A percentile compares a stretch with the other conserved stretches of the same genome.
Evolutionary conservation across 2,113 vertebrate species (phyloP).

Genomic region (Osmerus eperlanus): DNA sequence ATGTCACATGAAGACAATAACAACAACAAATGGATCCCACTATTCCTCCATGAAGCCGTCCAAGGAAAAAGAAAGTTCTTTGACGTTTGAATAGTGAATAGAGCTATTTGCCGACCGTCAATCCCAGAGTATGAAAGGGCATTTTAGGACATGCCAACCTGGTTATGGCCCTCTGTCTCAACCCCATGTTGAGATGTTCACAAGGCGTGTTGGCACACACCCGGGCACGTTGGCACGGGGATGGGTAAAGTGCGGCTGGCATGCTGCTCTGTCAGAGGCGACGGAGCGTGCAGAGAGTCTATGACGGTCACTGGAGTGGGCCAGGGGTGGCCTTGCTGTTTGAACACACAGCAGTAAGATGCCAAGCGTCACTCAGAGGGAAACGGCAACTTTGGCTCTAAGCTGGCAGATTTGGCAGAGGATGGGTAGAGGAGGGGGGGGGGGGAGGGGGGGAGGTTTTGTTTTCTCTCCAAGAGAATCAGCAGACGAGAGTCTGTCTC

Average conservation of each 20-base stretch:
- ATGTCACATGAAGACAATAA: no score
- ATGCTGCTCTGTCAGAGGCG: not conserved
- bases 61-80: no score
- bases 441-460: not conserved
- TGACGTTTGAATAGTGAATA: no score
- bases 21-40: no score
- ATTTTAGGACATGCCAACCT: not conserved
- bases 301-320: not conserved
- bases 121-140: not conserved
- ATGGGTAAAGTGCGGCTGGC: not conserved
- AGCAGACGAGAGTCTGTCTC: not conserved
- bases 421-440: not conserved
- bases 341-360: not conserved
- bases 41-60: no score
- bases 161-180: not conserved
- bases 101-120: no score
- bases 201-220: not conserved
- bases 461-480: not conserved
- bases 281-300: not conserved
- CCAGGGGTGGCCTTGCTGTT: not conserved
- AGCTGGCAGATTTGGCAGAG: not conserved
- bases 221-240: not conserved
- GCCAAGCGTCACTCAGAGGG: conserved; percentile 1
- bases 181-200: not conserved
- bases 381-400: not conserved